Evolutionary conservation across 2,888 invertebrate species (phyloP), one percentile per base, ranked within the genome.

Genomic region (Toxonevra muliebris): DNA sequence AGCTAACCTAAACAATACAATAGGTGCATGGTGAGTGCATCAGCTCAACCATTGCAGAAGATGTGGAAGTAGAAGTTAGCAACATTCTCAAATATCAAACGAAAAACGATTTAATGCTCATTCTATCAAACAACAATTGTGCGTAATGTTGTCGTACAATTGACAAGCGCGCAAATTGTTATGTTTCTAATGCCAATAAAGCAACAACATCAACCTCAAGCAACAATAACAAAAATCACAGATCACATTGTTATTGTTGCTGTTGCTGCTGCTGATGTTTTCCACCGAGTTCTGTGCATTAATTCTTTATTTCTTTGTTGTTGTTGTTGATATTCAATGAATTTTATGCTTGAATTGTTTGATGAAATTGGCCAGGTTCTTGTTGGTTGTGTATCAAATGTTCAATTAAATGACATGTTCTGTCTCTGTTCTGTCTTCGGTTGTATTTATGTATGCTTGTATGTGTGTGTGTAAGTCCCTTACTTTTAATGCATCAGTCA

Each of bases 371-470:
- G 59, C 59, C 58, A 59, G 52, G 59, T 65, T 65, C 58, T 58
- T 58, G 65, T 42, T 59, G 57, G 43, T 68, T 69, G 69, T 71
- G 72, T 73, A 70, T 68, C 69, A 73, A 71, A 72, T 75, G 74
- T 74, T 73, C 75, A 74, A 71, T 75, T 74, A 75, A 75, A 71
- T 72, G 71, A 71, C 72, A 71, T 75, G 74, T 73, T 71, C 69
- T 70, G 48, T n/a, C 48, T 41, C 48, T 45, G 55, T 45, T 43
- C 53, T 45, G 54, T 45, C 52, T 45, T 30, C 42, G n/a, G 61
- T 42, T 19, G 42, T 53, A 42, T 20, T 1, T 40, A 55, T 40
- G 20, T n/a, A 11, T 30, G 13, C 40, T n/a, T 20, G 9, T 30
- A 15, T 54, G 54, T 54, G 19, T 17, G 12, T 19, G 13, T 15